These are phyloP conservation scores for Dermolepida albohirtum DNA, from an alignment of 2,888 invertebrate species.

Conservation along the genomic window DNA sequence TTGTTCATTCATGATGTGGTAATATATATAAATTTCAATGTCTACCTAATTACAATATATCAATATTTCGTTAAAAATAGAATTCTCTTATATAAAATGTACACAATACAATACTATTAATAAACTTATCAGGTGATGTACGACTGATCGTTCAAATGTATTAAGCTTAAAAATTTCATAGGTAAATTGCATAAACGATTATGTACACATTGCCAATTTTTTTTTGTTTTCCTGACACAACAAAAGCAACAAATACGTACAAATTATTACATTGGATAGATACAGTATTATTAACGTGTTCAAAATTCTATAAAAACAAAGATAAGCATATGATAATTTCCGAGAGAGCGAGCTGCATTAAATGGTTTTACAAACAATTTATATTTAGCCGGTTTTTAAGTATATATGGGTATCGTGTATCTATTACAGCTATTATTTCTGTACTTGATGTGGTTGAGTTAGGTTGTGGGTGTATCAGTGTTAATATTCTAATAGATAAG, in stretches of 20 bases:
- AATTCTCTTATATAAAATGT: slow-evolving; percentile 12
- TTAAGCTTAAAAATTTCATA: background rate
- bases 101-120: slow-evolving; percentile 19
- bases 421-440: slow-evolving; percentile 6
- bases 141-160: slow-evolving; percentile 8
- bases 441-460: slow-evolving; percentile 20
- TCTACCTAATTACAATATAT: background rate
- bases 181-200: background rate
- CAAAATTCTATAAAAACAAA: slow-evolving; percentile 12
- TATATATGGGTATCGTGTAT: slow-evolving; percentile 21
- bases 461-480: slow-evolving; percentile 27
- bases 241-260: slow-evolving; percentile 11
- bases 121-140: background rate
- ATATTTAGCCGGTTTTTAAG: slow-evolving; percentile 16
- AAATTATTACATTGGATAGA: slow-evolving; percentile 10
- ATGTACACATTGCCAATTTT: slow-evolving; percentile 10
- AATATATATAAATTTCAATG: background rate
- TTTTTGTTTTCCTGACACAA: background rate
- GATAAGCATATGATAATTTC: slow-evolving; percentile 24
- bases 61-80: slow-evolving; percentile 11
- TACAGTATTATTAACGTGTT: background rate
- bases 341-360: slow-evolving; percentile 12
- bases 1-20: too few species aligned
- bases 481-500: background rate
- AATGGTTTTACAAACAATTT: slow-evolving; percentile 33